Percentiles rank a stretch among this genome's conserved stretches.
phyloP scores from a whole-genome alignment of 2,888 invertebrate species.

The Melinaea menophilus region DNA sequence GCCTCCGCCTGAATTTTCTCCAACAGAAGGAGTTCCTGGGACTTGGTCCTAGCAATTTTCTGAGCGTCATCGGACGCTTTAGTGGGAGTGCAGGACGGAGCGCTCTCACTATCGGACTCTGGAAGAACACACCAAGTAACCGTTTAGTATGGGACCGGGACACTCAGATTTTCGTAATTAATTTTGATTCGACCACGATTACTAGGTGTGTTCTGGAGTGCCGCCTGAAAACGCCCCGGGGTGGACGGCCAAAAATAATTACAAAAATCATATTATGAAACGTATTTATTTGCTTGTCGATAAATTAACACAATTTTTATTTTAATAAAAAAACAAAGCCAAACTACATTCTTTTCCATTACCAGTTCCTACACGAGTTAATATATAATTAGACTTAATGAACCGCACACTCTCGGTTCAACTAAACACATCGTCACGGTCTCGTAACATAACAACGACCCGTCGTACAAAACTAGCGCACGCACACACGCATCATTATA shows the following conservation, averaged over 20 bases:
- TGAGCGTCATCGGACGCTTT: slow-evolving; percentile 61
- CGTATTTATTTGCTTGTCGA: slow-evolving; percentile 75
- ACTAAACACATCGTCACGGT: slow-evolving; percentile 64
- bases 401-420: slow-evolving; percentile 59
- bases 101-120: slow-evolving; percentile 88
- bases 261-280: slow-evolving; percentile 77
- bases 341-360: slow-evolving; percentile 60
- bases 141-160: slow-evolving; percentile 49
- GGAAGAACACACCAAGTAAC: slow-evolving; percentile 81
- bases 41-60: slow-evolving; percentile 72
- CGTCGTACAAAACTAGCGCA: slow-evolving; percentile 49
- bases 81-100: slow-evolving; percentile 79
- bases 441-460: slow-evolving; percentile 74
- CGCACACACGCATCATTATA: background rate
- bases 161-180: slow-evolving; percentile 72
- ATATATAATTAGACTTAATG: slow-evolving; percentile 65
- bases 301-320: slow-evolving; percentile 72
- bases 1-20: slow-evolving; percentile 84
- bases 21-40: slow-evolving; percentile 82
- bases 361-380: slow-evolving; percentile 64
- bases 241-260: slow-evolving; percentile 74
- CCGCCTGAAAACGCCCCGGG: slow-evolving; percentile 64
- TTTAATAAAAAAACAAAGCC: slow-evolving; percentile 65
- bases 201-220: slow-evolving; percentile 62
- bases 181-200: slow-evolving; percentile 63